Evolutionary conservation across 1,140 invertebrate genomes (phyloP).

Genomic region (Lycorma delicatula): DNA sequence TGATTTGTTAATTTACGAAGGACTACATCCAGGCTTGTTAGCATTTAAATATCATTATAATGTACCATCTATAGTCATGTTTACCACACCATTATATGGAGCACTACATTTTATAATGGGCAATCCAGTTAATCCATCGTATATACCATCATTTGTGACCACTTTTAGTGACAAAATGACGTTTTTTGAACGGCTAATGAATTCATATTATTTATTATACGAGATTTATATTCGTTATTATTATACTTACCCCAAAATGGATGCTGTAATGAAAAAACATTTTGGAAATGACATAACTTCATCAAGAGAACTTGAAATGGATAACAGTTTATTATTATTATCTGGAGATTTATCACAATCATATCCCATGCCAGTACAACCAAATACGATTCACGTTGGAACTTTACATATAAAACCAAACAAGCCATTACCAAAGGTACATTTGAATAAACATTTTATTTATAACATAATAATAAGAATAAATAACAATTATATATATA

Average conservation of each 20-base stretch:
- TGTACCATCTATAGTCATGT: not conserved
- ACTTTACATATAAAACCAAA: not conserved
- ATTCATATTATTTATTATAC: not conserved
- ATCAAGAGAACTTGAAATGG: not conserved
- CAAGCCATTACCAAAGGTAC: not conserved
- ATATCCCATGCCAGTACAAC: not conserved
- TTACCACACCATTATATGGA: not conserved
- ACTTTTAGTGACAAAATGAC: not conserved
- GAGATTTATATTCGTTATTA: not conserved
- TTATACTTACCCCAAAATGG: not conserved
- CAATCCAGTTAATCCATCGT: not conserved
- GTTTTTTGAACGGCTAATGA: not conserved
- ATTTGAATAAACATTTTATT: too few relatives aligned
- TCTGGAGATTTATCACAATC: not conserved
- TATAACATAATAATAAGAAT: too few relatives aligned
- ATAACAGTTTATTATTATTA: not conserved
- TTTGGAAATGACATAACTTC: not conserved
- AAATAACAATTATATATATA: too few relatives aligned
- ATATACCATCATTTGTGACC: not conserved
- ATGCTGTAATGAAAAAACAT: not conserved
- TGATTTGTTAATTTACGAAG: not conserved
- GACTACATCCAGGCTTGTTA: not conserved
- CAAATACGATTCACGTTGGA: not conserved
- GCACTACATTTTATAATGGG: not conserved
- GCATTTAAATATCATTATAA: not conserved